phyloP scores from a whole-genome alignment of 2,113 vertebrate genomes.

The Pteropus alecto region DNA sequence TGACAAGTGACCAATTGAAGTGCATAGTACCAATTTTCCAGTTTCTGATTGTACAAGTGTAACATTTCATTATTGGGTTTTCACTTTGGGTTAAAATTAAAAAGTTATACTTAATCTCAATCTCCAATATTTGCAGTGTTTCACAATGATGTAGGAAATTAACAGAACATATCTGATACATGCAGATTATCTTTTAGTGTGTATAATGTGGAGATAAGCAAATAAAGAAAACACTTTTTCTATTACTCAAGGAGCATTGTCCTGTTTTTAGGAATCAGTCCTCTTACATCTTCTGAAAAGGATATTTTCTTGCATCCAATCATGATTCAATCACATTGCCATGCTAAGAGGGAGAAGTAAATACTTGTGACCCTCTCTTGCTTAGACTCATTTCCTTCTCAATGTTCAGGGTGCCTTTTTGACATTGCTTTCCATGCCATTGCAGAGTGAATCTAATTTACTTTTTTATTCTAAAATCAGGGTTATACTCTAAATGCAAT shows the following conservation, averaged over 20 bases:
- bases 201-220: neutral
- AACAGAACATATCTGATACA: neutral
- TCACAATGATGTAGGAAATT: neutral
- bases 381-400: neutral
- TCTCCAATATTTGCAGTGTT: neutral
- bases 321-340: neutral
- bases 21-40: slow-evolving; percentile 64
- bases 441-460: neutral
- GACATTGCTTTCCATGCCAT: neutral
- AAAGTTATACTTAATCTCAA: neutral
- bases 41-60: slow-evolving; percentile 41
- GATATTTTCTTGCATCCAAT: neutral
- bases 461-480: neutral
- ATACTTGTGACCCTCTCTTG: neutral
- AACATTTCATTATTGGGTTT: slow-evolving; percentile 40
- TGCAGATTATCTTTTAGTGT: neutral
- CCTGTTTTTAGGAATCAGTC: neutral
- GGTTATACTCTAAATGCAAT: neutral
- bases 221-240: neutral
- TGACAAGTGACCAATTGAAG: slow-evolving; percentile 76
- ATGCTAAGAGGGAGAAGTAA: neutral
- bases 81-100: neutral
- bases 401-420: neutral
- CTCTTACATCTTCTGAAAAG: neutral
- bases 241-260: neutral